Conservation (phyloP, 2,888 invertebrate species). For the Terebella lapidaria region DNA sequence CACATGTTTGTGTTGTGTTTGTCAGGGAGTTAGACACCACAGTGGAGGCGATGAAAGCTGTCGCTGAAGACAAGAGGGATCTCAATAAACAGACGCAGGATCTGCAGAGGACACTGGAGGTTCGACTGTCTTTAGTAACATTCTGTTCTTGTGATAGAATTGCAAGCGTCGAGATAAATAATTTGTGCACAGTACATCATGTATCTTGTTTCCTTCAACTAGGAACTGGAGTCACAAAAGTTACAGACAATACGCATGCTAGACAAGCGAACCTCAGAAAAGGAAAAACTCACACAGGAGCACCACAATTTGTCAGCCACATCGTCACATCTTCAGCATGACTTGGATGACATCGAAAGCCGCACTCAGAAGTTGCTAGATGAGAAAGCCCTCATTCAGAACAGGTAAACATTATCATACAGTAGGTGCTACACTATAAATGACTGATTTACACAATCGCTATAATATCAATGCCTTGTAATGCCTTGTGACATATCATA, state of each 20-base stretch:
- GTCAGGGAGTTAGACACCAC: conserved; percentile 54
- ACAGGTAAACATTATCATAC: conserved; percentile 44
- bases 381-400: conserved; percentile 52
- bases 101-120: conserved; percentile 32
- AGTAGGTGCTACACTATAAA: too few species aligned
- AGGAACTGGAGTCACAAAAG: conserved; percentile 51
- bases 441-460: too few species aligned
- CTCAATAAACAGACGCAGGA: conserved; percentile 29
- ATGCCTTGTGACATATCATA: too few species aligned
- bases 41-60: conserved; percentile 42
- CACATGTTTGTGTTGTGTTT: too few species aligned
- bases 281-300: conserved; percentile 44
- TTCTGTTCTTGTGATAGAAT: too few species aligned
- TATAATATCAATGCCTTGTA: too few species aligned
- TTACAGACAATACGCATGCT: conserved; percentile 46
- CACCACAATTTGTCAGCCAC: conserved; percentile 49
- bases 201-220: too few species aligned
- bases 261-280: conserved; percentile 29
- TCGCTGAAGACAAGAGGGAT: conserved; percentile 45
- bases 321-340: conserved; percentile 27
- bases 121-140: too few species aligned
- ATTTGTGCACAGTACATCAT: too few species aligned
- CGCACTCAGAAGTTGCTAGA: conserved; percentile 45
- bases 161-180: too few species aligned
- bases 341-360: conserved; percentile 47